These are phyloP conservation scores for Sylvietta virens DNA, from an alignment of 2,113 vertebrate species.

Conservation along the genomic window DNA sequence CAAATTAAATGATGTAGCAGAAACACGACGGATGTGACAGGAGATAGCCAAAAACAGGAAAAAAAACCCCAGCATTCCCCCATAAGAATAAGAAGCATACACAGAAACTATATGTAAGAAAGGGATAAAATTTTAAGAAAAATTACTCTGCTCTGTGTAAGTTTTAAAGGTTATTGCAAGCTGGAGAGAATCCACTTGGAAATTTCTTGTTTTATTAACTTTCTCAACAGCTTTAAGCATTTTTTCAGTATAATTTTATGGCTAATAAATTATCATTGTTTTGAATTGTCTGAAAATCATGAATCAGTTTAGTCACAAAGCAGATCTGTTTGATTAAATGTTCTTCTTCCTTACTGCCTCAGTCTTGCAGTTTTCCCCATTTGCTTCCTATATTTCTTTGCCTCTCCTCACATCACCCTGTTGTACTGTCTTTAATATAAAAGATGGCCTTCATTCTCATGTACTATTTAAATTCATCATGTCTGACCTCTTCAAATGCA, in stretches of 20 bases:
- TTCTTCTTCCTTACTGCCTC: not conserved
- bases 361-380: not conserved
- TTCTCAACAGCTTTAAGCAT: not conserved
- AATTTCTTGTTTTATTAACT: constrained; percentile 14
- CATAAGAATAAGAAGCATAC: not conserved
- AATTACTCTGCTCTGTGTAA: not conserved
- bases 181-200: not conserved
- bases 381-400: not conserved
- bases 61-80: not conserved
- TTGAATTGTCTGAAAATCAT: constrained; percentile 33
- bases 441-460: constrained; percentile 27
- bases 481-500: constrained; percentile 55
- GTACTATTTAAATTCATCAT: constrained; percentile 48
- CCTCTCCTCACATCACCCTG: not conserved
- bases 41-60: not conserved
- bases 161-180: not conserved
- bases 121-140: not conserved
- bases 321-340: constrained; percentile 7
- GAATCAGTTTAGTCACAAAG: constrained; percentile 13
- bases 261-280: constrained; percentile 26
- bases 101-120: not conserved
- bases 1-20: not conserved
- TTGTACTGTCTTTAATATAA: not conserved
- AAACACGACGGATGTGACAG: not conserved
- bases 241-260: constrained; percentile 3